Percentiles rank a stretch among this genome's conserved stretches.
phyloP scores from a whole-genome alignment of 2,113 vertebrate species.

The Equus przewalskii region DNA sequence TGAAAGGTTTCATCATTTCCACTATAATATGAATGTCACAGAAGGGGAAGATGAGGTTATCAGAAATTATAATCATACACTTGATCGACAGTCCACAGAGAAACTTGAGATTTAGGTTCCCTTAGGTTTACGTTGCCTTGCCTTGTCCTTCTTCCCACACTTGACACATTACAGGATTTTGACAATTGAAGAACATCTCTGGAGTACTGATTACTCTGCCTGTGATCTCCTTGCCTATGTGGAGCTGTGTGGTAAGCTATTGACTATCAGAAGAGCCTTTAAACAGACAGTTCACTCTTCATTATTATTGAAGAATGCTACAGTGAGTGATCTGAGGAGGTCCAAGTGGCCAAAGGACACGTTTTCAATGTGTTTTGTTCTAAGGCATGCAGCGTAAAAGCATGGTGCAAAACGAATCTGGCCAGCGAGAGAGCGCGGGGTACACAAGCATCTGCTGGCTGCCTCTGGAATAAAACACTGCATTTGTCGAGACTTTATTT shows the following conservation, averaged over 20 bases:
- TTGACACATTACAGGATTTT: constrained; percentile 75
- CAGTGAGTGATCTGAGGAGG: constrained; percentile 55
- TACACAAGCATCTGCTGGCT: constrained; percentile 72
- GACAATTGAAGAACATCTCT: constrained; percentile 80
- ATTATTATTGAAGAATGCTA: constrained; percentile 57
- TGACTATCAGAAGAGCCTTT: constrained; percentile 60
- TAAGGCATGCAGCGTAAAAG: constrained; percentile 45
- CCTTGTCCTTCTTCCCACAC: constrained; percentile 65
- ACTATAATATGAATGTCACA: constrained; percentile 37
- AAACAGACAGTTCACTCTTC: constrained; percentile 54
- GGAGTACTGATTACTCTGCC: constrained; percentile 63
- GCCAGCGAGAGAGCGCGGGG: constrained; percentile 67
- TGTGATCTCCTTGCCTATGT: constrained; percentile 57
- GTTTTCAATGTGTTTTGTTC: constrained; percentile 63
- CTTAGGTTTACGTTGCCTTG: constrained; percentile 72
- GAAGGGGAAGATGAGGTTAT: constrained; percentile 18
- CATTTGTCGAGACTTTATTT: constrained; percentile 75
- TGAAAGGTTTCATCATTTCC: constrained; percentile 42
- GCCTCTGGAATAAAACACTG: constrained; percentile 76
- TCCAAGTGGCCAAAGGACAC: constrained; percentile 56
- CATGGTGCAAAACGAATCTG: constrained; percentile 59
- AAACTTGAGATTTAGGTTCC: constrained; percentile 67
- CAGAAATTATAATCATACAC: constrained; percentile 69
- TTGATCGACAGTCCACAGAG: constrained; percentile 62
- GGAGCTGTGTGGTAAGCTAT: neutral